Conservation (phyloP, 2,888 invertebrate genomes). For the Hydriomena furcata region DNA sequence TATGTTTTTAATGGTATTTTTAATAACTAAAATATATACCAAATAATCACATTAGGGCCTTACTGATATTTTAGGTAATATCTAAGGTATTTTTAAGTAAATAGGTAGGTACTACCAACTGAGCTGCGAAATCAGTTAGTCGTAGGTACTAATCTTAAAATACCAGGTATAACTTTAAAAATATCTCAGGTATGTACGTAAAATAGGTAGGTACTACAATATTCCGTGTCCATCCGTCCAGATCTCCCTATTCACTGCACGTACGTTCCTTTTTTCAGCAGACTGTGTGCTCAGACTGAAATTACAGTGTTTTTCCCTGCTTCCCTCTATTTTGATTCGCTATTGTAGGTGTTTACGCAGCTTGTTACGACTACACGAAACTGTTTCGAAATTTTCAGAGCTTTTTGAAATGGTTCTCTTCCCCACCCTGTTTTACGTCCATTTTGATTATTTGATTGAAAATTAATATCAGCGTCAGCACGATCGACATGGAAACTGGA, state of each 20-base stretch:
- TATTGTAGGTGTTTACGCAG: conserved; percentile 52
- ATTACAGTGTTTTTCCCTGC: conserved; percentile 73
- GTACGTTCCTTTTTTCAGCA: conserved; percentile 68
- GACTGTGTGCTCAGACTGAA: conserved; percentile 73
- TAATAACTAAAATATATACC: no score
- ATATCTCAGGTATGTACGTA: not conserved
- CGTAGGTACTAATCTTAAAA: no score
- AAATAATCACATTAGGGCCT: no score
- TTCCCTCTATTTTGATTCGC: conserved; percentile 71
- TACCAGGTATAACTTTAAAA: no score
- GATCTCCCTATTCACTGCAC: conserved; percentile 61
- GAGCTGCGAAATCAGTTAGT: no score
- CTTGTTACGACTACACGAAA: conserved; percentile 27
- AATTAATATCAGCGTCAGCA: no score
- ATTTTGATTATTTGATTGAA: no score
- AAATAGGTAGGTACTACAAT: conserved; percentile 1
- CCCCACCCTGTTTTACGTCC: not conserved
- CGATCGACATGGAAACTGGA: no score
- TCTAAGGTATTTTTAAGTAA: no score
- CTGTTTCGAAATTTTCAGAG: conserved; percentile 9
- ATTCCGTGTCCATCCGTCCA: conserved; percentile 54
- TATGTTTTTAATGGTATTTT: no score
- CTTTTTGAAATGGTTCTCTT: conserved; percentile 9
- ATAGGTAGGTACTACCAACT: no score
- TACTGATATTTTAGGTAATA: no score